These are phyloP conservation scores for Agriopis leucophaearia DNA, from an alignment of 2,888 invertebrate genomes.

Conservation along the genomic window DNA sequence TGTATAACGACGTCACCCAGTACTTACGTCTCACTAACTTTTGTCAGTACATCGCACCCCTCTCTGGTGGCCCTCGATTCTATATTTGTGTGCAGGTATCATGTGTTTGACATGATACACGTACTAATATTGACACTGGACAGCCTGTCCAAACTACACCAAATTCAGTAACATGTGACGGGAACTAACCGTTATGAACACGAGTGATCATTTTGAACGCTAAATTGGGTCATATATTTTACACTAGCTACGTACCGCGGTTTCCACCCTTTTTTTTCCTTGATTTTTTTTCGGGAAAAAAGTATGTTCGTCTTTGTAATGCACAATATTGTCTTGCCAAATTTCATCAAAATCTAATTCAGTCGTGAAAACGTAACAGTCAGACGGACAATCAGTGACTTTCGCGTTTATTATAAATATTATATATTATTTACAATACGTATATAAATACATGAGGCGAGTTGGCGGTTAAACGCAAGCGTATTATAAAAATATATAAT, in stretches of 20 bases:
- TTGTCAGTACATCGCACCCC: background rate
- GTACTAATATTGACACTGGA: slow-evolving; percentile 36
- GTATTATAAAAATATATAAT: too few relatives aligned
- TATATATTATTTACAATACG: too few relatives aligned
- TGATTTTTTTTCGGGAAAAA: too few relatives aligned
- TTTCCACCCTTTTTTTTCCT: too few relatives aligned
- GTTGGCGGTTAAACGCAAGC: too few relatives aligned
- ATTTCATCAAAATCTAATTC: background rate
- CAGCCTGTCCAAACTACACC: slow-evolving; percentile 26
- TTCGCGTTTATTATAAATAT: too few relatives aligned
- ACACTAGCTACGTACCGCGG: background rate
- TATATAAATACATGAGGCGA: too few relatives aligned
- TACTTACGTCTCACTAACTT: background rate
- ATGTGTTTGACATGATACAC: slow-evolving; percentile 25
- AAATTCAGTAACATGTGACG: slow-evolving; percentile 16
- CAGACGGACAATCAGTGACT: too few relatives aligned
- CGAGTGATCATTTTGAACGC: background rate
- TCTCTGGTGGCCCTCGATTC: slow-evolving; percentile 1
- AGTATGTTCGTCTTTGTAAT: too few relatives aligned
- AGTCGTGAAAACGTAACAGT: too few relatives aligned
- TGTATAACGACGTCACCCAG: background rate
- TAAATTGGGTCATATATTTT: slow-evolving; percentile 3
- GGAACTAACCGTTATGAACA: background rate
- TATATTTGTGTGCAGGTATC: slow-evolving; percentile 14
- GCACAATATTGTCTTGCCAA: too few relatives aligned